Percentiles rank a stretch among this genome's conserved stretches.
Conservation (phyloP, 2,797 vertebrate species). For the Neosilurus hyrtlii region DNA sequence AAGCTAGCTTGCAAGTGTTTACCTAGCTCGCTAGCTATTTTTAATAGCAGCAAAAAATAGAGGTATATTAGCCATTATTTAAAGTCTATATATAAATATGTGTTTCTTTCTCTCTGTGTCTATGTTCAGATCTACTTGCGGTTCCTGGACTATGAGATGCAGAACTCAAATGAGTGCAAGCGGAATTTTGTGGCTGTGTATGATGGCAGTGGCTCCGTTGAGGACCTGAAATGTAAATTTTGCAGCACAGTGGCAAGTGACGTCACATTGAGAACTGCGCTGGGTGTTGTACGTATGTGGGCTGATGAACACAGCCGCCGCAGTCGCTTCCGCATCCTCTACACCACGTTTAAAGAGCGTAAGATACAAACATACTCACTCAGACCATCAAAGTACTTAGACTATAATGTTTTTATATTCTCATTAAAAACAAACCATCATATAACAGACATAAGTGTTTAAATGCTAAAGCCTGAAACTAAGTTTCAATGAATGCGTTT, state of each 20-base stretch:
- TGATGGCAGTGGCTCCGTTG: conserved; percentile 93
- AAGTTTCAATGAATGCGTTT: not conserved
- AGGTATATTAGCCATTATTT: not conserved
- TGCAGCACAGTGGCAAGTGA: conserved; percentile 98
- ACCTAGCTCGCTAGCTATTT: not conserved
- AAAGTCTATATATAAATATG: not conserved
- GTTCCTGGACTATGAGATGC: conserved; percentile 98
- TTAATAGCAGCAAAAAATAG: not conserved
- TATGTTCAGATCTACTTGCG: conserved; percentile 88
- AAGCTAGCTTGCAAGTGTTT: not conserved
- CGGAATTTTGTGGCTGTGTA: conserved; percentile 98
- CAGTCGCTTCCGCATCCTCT: conserved; percentile 95
- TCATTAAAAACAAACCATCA: not conserved
- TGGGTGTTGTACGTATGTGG: conserved; percentile 97
- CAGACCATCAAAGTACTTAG: not conserved
- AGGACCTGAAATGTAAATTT: conserved; percentile 95
- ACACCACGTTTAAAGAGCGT: conserved; percentile 99
- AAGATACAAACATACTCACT: conserved; percentile 63
- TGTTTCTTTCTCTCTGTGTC: not conserved
- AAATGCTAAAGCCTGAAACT: conserved; percentile 1
- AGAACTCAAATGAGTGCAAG: conserved; percentile 98
- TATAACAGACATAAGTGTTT: not conserved
- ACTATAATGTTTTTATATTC: not conserved
- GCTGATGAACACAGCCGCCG: conserved; percentile 92
- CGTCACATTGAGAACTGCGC: conserved; percentile 89